Percentiles rank a stretch among this genome's conserved stretches.
phyloP scores from a whole-genome alignment of 2,888 invertebrate species.

The Oscheius sp. region DNA sequence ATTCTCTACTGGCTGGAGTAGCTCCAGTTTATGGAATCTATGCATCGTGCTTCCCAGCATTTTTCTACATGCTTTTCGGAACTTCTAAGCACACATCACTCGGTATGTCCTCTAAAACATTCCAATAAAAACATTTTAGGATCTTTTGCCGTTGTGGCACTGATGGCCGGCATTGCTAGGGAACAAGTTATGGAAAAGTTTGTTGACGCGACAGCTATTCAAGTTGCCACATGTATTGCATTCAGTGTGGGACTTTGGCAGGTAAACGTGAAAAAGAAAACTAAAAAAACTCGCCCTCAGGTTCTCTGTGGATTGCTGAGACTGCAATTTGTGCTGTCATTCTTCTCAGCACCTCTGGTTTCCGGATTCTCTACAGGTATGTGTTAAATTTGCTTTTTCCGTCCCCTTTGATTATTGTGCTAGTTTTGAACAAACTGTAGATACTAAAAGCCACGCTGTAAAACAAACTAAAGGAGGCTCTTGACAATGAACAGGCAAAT shows the following conservation, averaged over 20 bases:
- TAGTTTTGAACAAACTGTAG: not conserved
- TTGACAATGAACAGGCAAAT: no score
- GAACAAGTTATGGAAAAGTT: slow-evolving; percentile 34
- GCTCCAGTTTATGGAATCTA: slow-evolving; percentile 79
- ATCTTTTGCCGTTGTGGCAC: slow-evolving; percentile 38
- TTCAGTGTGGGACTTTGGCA: slow-evolving; percentile 36
- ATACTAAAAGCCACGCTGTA: no score
- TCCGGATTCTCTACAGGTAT: slow-evolving; percentile 52
- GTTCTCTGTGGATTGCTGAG: slow-evolving; percentile 83
- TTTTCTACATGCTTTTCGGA: slow-evolving; percentile 88
- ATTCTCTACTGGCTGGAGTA: slow-evolving; percentile 76
- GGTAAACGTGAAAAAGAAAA: slow-evolving; percentile 7
- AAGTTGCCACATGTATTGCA: slow-evolving; percentile 29
- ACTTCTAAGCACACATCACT: slow-evolving; percentile 89
- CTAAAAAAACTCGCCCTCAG: slow-evolving; percentile 75
- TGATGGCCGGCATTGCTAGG: slow-evolving; percentile 35
- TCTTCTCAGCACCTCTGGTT: slow-evolving; percentile 64
- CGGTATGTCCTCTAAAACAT: slow-evolving; percentile 76
- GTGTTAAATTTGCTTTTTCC: not conserved
- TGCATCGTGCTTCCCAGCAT: slow-evolving; percentile 90
- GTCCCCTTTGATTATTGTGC: not conserved
- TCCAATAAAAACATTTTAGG: slow-evolving; percentile 11
- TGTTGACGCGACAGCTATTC: slow-evolving; percentile 14
- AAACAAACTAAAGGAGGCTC: no score
- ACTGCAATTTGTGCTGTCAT: slow-evolving; percentile 73